Conservation (phyloP, 2,113 vertebrate species). For the Xyrauchen texanus region DNA sequence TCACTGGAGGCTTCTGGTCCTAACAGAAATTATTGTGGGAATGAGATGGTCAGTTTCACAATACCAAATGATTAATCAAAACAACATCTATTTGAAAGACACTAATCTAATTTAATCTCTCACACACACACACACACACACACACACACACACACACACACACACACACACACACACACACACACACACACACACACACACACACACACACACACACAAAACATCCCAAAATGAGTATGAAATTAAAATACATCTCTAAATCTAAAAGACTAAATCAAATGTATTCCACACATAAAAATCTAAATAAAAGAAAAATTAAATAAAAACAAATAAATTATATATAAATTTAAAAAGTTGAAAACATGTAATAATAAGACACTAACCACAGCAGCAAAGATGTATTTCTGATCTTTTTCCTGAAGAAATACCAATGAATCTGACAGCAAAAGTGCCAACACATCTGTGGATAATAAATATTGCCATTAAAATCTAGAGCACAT, state of each 20-base stretch:
- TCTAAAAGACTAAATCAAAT: no score
- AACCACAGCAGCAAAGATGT: constrained; percentile 50
- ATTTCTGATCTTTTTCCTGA: constrained; percentile 55
- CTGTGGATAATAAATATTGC: constrained; percentile 2
- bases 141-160: background rate
- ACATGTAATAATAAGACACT: constrained; percentile 15
- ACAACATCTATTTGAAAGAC: no score
- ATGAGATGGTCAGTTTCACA: background rate
- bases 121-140: background rate
- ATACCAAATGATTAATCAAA: background rate
- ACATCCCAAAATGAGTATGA: no score
- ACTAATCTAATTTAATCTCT: no score
- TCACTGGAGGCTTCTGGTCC: constrained; percentile 95
- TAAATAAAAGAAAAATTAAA: no score
- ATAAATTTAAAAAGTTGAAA: background rate
- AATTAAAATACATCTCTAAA: no score
- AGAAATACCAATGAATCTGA: constrained; percentile 49
- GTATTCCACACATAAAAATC: no score
- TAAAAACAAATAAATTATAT: no score
- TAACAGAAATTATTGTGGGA: constrained; percentile 53
- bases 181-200: background rate
- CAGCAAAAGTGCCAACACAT: constrained; percentile 50
- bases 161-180: background rate
- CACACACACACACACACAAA: background rate
- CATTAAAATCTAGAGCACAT: no score